Percentiles rank a stretch among this genome's conserved stretches.
Evolutionary conservation across 2,113 vertebrate genomes (phyloP).

Genomic region (Himantopus leucocephalus): DNA sequence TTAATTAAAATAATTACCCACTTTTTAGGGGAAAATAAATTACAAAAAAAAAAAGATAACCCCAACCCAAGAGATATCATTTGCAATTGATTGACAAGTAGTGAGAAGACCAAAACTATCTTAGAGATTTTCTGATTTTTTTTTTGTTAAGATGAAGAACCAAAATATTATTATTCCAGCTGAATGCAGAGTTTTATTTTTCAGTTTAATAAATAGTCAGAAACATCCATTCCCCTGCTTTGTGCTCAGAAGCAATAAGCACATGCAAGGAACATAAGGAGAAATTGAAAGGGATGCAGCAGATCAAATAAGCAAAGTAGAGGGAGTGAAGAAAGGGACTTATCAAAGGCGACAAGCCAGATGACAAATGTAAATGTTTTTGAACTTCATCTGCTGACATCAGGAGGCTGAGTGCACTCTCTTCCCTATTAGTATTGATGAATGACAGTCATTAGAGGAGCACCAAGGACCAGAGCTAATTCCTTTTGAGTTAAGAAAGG

Average conservation of each 20-base stretch:
- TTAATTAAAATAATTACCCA: background rate
- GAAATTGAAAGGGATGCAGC: background rate
- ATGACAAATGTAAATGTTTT: background rate
- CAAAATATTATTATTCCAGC: background rate
- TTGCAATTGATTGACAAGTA: background rate
- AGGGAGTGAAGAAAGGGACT: background rate
- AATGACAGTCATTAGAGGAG: background rate
- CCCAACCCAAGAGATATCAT: background rate
- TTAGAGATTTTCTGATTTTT: too few species aligned
- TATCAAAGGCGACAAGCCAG: background rate
- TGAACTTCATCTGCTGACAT: background rate
- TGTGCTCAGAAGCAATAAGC: background rate
- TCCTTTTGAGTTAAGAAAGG: background rate
- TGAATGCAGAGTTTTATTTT: background rate
- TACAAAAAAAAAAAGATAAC: background rate
- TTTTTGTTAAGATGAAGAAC: background rate
- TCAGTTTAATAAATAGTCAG: background rate
- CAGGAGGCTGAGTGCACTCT: background rate
- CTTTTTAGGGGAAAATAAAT: background rate
- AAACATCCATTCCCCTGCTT: background rate
- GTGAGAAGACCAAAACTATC: background rate
- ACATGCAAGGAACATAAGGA: background rate
- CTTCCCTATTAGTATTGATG: background rate
- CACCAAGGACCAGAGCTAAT: background rate
- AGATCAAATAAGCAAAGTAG: background rate